Conservation (phyloP, 2,888 invertebrate species). For the Papilio protenor region DNA sequence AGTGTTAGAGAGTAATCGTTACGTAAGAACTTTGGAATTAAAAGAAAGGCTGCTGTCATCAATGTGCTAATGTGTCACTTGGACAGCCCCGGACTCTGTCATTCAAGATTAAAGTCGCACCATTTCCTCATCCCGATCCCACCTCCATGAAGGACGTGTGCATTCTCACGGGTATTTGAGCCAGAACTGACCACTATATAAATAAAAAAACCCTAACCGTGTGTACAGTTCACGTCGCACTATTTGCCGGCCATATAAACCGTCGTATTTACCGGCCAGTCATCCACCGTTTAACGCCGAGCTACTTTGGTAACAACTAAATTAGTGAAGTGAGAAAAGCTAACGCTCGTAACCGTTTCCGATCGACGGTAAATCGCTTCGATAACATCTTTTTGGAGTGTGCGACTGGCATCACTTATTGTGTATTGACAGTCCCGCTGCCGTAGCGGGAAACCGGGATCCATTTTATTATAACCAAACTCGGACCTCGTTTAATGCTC, state of each 20-base stretch:
- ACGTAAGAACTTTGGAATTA: neutral
- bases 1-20: neutral
- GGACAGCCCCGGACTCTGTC: conserved; percentile 63
- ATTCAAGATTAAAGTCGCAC: conserved; percentile 71
- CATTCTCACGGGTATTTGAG: conserved; percentile 83
- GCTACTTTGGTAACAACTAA: conserved; percentile 83
- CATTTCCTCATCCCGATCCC: conserved; percentile 50
- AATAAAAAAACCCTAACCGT: conserved; percentile 77
- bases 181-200: conserved; percentile 75
- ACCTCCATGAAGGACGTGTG: conserved; percentile 59
- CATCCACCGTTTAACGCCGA: conserved; percentile 78
- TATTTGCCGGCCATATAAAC: conserved; percentile 80
- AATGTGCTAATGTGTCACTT: conserved; percentile 64
- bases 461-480: conserved; percentile 70
- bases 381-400: conserved; percentile 78
- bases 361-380: conserved; percentile 77
- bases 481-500: conserved; percentile 66
- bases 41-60: conserved; percentile 51
- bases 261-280: conserved; percentile 78
- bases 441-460: conserved; percentile 71
- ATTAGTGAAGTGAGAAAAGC: conserved; percentile 83
- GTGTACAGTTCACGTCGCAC: conserved; percentile 82
- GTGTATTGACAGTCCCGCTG: conserved; percentile 70
- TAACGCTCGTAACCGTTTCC: conserved; percentile 77
- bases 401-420: conserved; percentile 72